phyloP scores from a whole-genome alignment of 1,140 invertebrate genomes.

The Formica exsecta region DNA sequence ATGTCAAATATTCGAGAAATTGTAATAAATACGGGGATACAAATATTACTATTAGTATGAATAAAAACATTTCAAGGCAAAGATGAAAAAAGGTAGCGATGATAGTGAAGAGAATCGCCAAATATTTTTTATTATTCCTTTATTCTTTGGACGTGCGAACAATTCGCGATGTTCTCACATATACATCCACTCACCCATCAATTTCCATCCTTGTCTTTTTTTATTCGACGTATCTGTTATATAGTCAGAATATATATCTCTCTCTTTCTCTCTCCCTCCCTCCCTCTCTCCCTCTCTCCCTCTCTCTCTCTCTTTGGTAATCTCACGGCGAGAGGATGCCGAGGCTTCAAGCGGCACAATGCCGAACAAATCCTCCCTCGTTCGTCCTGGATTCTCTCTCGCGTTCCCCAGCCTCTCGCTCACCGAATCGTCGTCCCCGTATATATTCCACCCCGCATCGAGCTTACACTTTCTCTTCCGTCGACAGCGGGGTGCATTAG shows the following conservation, averaged over 20 bases:
- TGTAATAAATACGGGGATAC: background rate
- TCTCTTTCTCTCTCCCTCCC: too few species aligned
- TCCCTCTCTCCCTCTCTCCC: background rate
- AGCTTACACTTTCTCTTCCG: constrained; percentile 28
- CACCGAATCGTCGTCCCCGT: background rate
- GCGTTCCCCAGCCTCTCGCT: background rate
- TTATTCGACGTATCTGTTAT: constrained; percentile 31
- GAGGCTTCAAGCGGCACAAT: constrained; percentile 55
- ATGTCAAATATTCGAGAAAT: background rate
- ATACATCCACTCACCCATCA: constrained; percentile 5
- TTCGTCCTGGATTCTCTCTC: constrained; percentile 30
- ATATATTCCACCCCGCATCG: constrained; percentile 5
- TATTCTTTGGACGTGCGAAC: background rate
- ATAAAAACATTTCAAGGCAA: constrained; percentile 11
- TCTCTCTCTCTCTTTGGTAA: background rate
- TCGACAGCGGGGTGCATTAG: constrained; percentile 24
- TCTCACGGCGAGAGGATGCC: constrained; percentile 40
- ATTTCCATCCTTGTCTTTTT: constrained; percentile 39
- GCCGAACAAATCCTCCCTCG: constrained; percentile 55
- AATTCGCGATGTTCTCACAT: background rate
- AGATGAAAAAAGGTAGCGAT: background rate
- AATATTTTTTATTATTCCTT: background rate
- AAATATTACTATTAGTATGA: background rate
- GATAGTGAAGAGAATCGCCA: background rate
- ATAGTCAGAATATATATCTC: constrained; percentile 3